phyloP scores from a whole-genome alignment of 2,113 vertebrate species.

The Petaurus breviceps region DNA sequence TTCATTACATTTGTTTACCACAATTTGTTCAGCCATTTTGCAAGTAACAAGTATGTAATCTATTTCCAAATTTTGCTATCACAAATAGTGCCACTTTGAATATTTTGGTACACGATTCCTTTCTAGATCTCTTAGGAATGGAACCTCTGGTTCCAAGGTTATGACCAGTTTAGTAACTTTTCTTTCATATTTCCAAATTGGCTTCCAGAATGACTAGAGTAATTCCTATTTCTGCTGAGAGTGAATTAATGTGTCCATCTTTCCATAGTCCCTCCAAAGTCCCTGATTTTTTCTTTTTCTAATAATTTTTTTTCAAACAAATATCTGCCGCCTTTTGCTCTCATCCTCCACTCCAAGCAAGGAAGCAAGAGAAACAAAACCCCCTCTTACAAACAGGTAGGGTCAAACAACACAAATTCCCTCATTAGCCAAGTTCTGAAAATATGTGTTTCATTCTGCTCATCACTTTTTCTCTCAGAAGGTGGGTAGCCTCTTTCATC shows the following conservation, averaged over 20 bases:
- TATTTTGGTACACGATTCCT: background rate
- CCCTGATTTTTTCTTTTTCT: background rate
- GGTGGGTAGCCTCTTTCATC: background rate
- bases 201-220: background rate
- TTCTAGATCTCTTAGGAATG: background rate
- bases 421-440: background rate
- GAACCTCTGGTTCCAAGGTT: background rate
- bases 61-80: background rate
- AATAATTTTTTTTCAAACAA: background rate
- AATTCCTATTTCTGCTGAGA: background rate
- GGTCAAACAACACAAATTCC: background rate
- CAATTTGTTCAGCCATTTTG: background rate
- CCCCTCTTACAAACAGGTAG: background rate
- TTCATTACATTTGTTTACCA: background rate
- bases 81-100: background rate
- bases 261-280: background rate
- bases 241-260: background rate
- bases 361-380: background rate
- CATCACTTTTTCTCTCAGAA: background rate
- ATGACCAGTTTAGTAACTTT: background rate
- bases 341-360: background rate
- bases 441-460: background rate
- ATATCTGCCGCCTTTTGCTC: background rate
- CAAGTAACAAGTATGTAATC: background rate
- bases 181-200: background rate